A percentile compares a stretch with the other conserved stretches of the same genome.
Conservation (phyloP, 2,797 vertebrate genomes). For the Eulemur albifrons region DNA sequence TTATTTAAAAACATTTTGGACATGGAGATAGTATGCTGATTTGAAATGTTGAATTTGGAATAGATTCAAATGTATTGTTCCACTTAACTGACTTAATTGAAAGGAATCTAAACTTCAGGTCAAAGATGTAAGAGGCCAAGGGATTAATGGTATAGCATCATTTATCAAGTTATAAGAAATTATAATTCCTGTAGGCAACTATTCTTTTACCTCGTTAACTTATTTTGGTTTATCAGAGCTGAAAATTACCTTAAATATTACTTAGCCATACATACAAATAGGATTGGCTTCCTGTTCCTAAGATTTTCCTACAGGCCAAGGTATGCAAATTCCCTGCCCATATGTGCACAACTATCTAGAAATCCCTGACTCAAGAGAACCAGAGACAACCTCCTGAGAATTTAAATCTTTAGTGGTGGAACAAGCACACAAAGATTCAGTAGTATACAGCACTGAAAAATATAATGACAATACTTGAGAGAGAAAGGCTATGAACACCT, state of each 20-base stretch:
- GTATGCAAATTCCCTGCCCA: not conserved
- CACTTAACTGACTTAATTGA: not conserved
- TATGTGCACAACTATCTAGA: not conserved
- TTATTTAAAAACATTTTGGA: not conserved
- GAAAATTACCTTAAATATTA: conserved; percentile 34
- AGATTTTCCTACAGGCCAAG: not conserved
- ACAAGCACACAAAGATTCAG: not conserved
- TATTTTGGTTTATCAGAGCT: not conserved
- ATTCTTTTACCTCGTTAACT: not conserved
- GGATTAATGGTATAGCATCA: not conserved
- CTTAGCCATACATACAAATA: not conserved
- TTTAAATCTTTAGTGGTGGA: not conserved
- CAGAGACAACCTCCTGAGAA: not conserved
- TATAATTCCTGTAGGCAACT: not conserved
- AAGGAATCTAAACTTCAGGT: not conserved
- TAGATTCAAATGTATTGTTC: not conserved
- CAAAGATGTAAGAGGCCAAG: not conserved
- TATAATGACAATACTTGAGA: not conserved
- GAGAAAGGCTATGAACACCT: not conserved
- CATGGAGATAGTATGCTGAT: not conserved
- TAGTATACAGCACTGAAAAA: not conserved
- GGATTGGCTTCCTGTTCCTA: not conserved
- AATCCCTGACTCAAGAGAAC: not conserved
- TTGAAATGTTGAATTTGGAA: not conserved
- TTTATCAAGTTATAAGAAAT: not conserved